These are phyloP conservation scores for Eristalis arbustorum DNA, from an alignment of 2,888 invertebrate species.

Conservation along the genomic window DNA sequence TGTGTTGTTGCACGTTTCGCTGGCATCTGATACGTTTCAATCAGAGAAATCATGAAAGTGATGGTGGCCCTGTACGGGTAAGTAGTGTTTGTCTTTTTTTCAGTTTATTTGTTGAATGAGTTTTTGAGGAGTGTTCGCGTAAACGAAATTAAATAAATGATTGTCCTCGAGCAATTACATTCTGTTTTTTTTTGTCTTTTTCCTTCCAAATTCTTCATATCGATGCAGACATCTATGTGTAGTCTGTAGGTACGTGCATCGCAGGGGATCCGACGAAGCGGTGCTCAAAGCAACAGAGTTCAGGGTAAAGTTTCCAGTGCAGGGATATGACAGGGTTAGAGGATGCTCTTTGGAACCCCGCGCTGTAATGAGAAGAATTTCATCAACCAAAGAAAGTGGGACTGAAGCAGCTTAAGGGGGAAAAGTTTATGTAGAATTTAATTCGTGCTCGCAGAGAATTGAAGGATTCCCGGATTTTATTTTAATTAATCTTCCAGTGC, in stretches of 20 bases:
- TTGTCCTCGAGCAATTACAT: constrained; percentile 50
- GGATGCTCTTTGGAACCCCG: neutral
- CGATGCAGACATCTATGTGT: neutral
- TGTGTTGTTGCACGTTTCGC: constrained; percentile 53
- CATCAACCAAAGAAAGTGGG: neutral
- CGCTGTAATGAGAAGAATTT: constrained; percentile 12
- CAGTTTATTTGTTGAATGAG: constrained; percentile 38
- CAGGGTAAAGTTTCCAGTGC: constrained; percentile 14
- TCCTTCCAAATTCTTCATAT: neutral
- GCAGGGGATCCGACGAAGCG: neutral
- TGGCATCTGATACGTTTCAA: constrained; percentile 62
- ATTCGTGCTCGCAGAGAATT: constrained; percentile 6
- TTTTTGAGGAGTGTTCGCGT: constrained; percentile 45
- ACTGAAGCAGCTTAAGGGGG: neutral
- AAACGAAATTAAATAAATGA: constrained; percentile 57
- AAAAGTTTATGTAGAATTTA: constrained; percentile 1
- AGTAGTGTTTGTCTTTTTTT: neutral
- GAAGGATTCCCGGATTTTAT: constrained; percentile 20
- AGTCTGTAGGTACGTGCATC: neutral
- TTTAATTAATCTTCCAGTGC: constrained; percentile 38
- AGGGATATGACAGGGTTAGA: constrained; percentile 3
- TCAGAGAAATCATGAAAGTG: constrained; percentile 62
- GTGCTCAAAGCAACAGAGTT: neutral
- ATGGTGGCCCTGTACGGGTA: constrained; percentile 11
- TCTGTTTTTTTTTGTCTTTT: constrained; percentile 15